A percentile compares a stretch with the other conserved stretches of the same genome.
Evolutionary conservation across 1,140 invertebrate genomes (phyloP).

Genomic region (Scaptomyza hsui): DNA sequence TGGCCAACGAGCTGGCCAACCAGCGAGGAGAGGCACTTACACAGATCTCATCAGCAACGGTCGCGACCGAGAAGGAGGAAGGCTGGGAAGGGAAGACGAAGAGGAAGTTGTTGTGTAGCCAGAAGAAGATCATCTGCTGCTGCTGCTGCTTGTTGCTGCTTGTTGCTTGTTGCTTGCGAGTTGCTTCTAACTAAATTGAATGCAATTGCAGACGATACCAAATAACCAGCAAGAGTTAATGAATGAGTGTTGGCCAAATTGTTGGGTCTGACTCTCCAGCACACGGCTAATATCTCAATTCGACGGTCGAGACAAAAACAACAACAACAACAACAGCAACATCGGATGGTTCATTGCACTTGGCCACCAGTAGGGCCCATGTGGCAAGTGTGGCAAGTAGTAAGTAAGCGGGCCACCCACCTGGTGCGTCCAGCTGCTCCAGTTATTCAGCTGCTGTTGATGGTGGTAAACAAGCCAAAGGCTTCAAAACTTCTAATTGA

Average conservation of each 20-base stretch:
- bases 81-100: background rate
- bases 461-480: constrained; percentile 61
- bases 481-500: constrained; percentile 73
- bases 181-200: constrained; percentile 75
- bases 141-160: constrained; percentile 21
- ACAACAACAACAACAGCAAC: no score
- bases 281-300: constrained; percentile 76
- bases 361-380: constrained; percentile 8
- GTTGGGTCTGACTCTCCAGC: constrained; percentile 35
- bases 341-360: constrained; percentile 57
- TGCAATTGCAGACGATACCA: constrained; percentile 60
- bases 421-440: constrained; percentile 47
- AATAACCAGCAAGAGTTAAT: constrained; percentile 62
- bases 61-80: constrained; percentile 24
- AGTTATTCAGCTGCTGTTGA: constrained; percentile 33
- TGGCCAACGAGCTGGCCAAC: background rate
- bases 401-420: constrained; percentile 56
- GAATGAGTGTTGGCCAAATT: constrained; percentile 83
- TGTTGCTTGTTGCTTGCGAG: background rate
- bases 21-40: constrained; percentile 47
- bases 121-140: constrained; percentile 49
- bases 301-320: background rate
- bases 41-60: constrained; percentile 53
- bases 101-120: constrained; percentile 16
- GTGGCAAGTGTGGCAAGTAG: background rate